These are phyloP conservation scores for Thoracochromis brauschi DNA, from an alignment of 2,113 vertebrate species.

Conservation along the genomic window DNA sequence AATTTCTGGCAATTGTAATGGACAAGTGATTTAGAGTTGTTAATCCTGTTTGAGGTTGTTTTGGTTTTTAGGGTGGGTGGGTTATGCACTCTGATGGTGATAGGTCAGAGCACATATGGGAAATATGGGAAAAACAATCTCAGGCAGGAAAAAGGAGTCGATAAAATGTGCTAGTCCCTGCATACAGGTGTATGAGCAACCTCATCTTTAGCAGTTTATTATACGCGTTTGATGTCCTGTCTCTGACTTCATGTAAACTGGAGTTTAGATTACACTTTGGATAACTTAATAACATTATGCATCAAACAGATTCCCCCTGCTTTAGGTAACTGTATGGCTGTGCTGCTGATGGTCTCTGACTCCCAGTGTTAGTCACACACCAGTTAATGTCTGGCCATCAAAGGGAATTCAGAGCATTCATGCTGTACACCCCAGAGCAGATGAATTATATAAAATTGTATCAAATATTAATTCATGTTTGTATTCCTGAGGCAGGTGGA, in stretches of 20 bases:
- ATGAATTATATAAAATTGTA: background rate
- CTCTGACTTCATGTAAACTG: background rate
- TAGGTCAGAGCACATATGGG: background rate
- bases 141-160: background rate
- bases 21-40: background rate
- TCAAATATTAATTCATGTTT: conserved; percentile 12
- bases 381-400: background rate
- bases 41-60: background rate
- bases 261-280: background rate
- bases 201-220: background rate
- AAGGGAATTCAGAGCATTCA: background rate
- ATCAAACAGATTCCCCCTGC: background rate
- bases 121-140: background rate
- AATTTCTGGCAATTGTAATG: background rate
- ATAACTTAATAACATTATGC: background rate
- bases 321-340: background rate
- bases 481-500: background rate
- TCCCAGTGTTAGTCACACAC: background rate
- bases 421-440: background rate
- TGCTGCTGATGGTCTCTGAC: background rate
- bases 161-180: background rate
- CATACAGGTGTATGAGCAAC: background rate
- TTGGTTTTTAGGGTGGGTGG: background rate
- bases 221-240: background rate
- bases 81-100: fast-evolving